Base-by-base conservation (phyloP, 2,113 vertebrate species). In the Elgaria multicarinata region DNA sequence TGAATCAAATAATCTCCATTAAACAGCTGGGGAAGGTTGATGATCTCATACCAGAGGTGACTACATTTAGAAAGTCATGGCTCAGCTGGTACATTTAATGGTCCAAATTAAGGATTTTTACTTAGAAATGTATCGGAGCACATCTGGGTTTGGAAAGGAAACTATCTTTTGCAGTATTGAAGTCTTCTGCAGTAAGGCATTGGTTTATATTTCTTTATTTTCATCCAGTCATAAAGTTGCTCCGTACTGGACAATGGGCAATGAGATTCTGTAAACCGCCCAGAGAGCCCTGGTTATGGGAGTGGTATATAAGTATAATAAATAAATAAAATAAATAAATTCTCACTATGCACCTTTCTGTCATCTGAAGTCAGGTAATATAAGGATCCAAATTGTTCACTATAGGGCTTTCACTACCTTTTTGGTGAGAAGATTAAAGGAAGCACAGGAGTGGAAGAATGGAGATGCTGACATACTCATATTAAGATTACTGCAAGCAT, bases 41-140 rank as follows among this genome's bases (percentile, higher is more conserved):
- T 8, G 22, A 28, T 74, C 64, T 92, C 91, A 84, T 76, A 92
- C 92, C 90, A 93, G 93, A 94, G 89, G n/a, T 84, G 85, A 6
- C 0, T 88, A 89, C 50, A 80, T 3, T 78, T 90, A 91, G 58
- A 90, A 44, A 74, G 76, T 1, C 5, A 55, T 33, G 80, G 82
- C 1, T 89, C 91, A 53, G 62, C 31, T 72, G 46, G 20, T 58
- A 83, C 31, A 36, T 24, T 55, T 22, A 76, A 76, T 67, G 44
- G 58, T 31, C 28, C 20, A 83, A 69, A 31, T 42, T 83, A 36
- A 87, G 80, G 26, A 14, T 39, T 55, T n/a, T 87, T 81, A 81
- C 42, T 89, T 89, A 46, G 36, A 72, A n/a, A 28, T 84, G 46
- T 77, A 28, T 46, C 18, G 53, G 82, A 58, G 71, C 33, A 28